Conservation (phyloP, 2,797 vertebrate species). For the Eulemur rubriventer region DNA sequence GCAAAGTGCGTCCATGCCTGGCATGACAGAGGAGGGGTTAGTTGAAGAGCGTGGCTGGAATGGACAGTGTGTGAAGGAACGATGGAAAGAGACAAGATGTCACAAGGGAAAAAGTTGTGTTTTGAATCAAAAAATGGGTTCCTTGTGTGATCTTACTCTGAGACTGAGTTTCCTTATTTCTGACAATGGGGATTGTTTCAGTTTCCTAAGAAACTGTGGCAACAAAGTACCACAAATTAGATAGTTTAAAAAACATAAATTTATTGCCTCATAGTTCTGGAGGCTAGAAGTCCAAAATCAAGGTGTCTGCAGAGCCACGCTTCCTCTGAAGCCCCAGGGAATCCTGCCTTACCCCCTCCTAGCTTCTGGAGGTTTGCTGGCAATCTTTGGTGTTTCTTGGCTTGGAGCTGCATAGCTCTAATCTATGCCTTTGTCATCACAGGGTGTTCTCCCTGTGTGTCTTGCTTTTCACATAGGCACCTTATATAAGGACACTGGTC, state of each 20-base stretch:
- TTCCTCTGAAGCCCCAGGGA: background rate
- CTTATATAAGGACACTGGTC: background rate
- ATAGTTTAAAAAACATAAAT: background rate
- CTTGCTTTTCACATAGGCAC: background rate
- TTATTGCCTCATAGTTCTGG: background rate
- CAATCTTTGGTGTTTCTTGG: background rate
- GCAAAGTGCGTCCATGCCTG: rapidly evolving
- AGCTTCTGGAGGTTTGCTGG: background rate
- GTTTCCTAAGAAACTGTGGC: background rate
- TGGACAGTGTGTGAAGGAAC: background rate
- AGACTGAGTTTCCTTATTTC: background rate
- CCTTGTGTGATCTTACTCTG: background rate
- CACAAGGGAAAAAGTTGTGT: background rate
- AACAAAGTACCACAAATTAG: background rate
- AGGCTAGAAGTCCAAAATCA: background rate
- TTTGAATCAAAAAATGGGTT: background rate
- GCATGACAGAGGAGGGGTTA: background rate
- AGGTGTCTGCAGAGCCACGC: rapidly evolving
- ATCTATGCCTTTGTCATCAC: background rate
- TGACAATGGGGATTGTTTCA: background rate
- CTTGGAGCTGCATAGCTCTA: background rate
- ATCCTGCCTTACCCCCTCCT: background rate
- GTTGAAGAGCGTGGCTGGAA: background rate
- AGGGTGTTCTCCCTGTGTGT: background rate
- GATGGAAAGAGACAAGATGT: background rate